A percentile compares a stretch with the other conserved stretches of the same genome.
Conservation (phyloP, 2,797 vertebrate genomes). For the Discoglossus pictus region DNA sequence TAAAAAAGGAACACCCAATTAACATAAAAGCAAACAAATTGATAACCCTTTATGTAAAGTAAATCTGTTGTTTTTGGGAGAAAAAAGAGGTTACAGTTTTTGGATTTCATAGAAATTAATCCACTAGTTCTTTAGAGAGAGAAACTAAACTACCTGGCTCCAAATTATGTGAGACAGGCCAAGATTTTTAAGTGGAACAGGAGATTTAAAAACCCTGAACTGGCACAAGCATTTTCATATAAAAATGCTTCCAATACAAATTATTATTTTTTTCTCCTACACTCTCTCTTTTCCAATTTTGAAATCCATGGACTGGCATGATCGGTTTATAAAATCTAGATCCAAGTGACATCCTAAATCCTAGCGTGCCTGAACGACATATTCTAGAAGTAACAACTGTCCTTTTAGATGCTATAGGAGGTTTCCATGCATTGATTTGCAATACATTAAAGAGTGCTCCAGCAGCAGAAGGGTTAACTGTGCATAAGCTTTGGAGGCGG, state of each 20-base stretch:
- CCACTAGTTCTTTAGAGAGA: slow-evolving; percentile 3
- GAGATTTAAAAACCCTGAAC: slow-evolving; percentile 16
- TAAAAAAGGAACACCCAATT: too few species aligned
- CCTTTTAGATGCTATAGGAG: not conserved
- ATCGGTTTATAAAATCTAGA: not conserved
- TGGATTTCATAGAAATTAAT: slow-evolving; percentile 25
- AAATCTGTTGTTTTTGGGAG: not conserved
- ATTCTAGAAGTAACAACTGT: not conserved
- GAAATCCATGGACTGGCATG: slow-evolving; percentile 9
- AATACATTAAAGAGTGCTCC: not conserved
- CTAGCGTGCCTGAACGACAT: not conserved
- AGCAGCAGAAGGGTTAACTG: slow-evolving; percentile 27
- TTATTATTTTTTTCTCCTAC: slow-evolving; percentile 5
- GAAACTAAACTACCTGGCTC: slow-evolving; percentile 30
- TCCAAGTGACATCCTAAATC: slow-evolving; percentile 1
- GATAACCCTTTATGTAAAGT: not conserved
- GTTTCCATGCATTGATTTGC: slow-evolving; percentile 2
- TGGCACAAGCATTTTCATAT: slow-evolving; percentile 23
- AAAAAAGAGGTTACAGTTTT: slow-evolving; percentile 10
- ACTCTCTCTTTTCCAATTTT: slow-evolving; percentile 8
- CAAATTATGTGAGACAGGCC: slow-evolving; percentile 13
- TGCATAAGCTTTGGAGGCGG: slow-evolving; percentile 24
- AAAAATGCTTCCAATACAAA: slow-evolving; percentile 23
- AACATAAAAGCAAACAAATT: not conserved
- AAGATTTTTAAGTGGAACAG: slow-evolving; percentile 38